These are phyloP conservation scores for Uropetala carovei DNA, from an alignment of 2,888 invertebrate species.

Conservation along the genomic window DNA sequence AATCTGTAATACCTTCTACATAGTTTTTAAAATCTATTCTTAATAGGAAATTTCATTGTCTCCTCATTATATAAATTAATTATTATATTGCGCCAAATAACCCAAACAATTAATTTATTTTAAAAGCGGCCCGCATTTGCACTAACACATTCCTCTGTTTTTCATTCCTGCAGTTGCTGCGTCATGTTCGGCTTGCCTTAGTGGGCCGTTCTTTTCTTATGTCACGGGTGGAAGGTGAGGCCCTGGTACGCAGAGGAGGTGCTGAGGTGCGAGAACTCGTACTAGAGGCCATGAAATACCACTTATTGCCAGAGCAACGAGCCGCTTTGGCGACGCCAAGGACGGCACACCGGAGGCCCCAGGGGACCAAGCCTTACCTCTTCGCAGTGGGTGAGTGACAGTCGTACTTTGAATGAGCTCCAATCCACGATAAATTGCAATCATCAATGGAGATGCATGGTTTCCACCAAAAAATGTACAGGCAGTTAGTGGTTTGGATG, in stretches of 20 bases:
- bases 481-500: no score
- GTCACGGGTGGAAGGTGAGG: constrained; percentile 82
- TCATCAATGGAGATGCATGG: no score
- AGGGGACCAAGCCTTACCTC: constrained; percentile 82
- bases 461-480: no score
- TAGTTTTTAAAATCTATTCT: no score
- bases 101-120: no score
- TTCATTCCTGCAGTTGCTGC: constrained; percentile 76
- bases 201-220: constrained; percentile 82
- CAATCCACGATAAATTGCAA: background rate
- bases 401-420: background rate
- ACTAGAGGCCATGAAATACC: constrained; percentile 84
- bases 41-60: no score
- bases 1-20: no score
- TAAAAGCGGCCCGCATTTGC: no score
- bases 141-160: no score
- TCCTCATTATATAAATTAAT: no score
- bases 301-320: constrained; percentile 82
- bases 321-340: constrained; percentile 80
- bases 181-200: constrained; percentile 81
- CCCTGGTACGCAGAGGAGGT: constrained; percentile 81
- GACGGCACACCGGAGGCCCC: constrained; percentile 81
- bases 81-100: no score
- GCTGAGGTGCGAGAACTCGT: constrained; percentile 81
- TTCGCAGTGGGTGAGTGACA: constrained; percentile 78